Evolutionary conservation across 64 coral and sea anemone genomes (phyloP), one percentile per base, ranked within the genome.

Genomic region (Cladopsammia gracilis): DNA sequence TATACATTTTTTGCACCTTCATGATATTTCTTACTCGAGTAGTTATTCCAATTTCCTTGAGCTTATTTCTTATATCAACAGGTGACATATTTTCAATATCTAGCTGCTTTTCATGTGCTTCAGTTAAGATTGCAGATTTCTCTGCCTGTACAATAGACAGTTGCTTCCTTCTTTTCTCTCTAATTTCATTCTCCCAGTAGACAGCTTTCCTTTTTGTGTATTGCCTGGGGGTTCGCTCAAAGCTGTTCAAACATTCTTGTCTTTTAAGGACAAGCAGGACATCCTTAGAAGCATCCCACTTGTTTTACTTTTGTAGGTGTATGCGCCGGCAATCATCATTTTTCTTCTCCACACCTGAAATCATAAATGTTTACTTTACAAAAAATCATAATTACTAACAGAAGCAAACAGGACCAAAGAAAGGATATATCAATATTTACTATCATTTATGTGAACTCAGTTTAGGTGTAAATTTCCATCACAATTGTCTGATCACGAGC

Each of bases 211-310:
- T 49, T 45, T 86, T 92, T 45, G 34, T 70, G 78, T 91, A 91
- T 3, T 57, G 13, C 53, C 90, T 85, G 7, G 81, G 71, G 24
- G 71, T 77, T 64, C 90, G 56, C 86, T 92, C 44, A 92, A 64
- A 85, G 5, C 3, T 26, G 50, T 22, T 48, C 57, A 92, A 48
- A 65, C 48, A 34, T 25, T 92, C 80, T 51, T 62, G 57, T 47
- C 46, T 20, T 57, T 92, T 70, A 10, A 53, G 44, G 42, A 92
- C 90, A 56, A 92, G 46, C 10, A 92, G 60, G 48, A 92, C 81
- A 77, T 86, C 90, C 75, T 92, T 86, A 3, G 82, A 47, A 19
- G 71, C 80, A 92, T 92, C 81, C 90, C 90, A 86, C 73, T 92
- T 86, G 26, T 92, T 92, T 22, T 81, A 92, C 48, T 74, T 58